A percentile compares a stretch with the other conserved stretches of the same genome.
These are phyloP conservation scores for Pardosa pseudoannulata DNA, from an alignment of 2,888 invertebrate species.

Conservation along the genomic window DNA sequence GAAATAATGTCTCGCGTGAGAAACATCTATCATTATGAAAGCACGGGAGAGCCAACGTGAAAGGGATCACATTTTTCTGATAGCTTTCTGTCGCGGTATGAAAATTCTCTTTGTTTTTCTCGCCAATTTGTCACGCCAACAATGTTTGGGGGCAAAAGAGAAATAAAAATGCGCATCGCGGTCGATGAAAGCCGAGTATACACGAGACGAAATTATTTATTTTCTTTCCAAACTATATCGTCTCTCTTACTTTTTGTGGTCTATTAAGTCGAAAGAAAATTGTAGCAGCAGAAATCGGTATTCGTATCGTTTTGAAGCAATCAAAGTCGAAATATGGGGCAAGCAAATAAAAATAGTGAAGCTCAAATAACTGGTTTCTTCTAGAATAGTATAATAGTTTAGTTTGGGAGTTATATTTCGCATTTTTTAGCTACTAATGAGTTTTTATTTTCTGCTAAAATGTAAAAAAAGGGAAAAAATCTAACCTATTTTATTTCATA, in stretches of 20 bases:
- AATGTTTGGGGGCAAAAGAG: neutral
- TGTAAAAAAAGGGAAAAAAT: too few species aligned
- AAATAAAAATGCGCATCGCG: neutral
- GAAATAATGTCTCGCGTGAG: too few species aligned
- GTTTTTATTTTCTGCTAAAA: too few species aligned
- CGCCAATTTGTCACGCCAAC: neutral
- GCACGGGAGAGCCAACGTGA: neutral
- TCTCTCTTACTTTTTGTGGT: neutral
- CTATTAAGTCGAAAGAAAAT: neutral
- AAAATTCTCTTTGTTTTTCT: neutral
- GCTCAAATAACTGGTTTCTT: too few species aligned
- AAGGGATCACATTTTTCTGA: neutral
- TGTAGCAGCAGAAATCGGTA: neutral
- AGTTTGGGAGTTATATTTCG: too few species aligned
- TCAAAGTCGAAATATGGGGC: too few species aligned
- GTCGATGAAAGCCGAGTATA: neutral
- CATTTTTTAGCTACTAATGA: too few species aligned
- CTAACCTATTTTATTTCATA: too few species aligned
- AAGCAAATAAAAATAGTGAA: too few species aligned
- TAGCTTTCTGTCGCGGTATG: neutral
- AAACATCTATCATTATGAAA: neutral
- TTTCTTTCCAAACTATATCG: neutral
- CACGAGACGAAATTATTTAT: neutral
- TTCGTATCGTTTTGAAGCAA: neutral
- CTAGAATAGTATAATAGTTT: too few species aligned